Evolutionary conservation across 2,113 vertebrate species (phyloP).

Genomic region (Alouatta palliata): DNA sequence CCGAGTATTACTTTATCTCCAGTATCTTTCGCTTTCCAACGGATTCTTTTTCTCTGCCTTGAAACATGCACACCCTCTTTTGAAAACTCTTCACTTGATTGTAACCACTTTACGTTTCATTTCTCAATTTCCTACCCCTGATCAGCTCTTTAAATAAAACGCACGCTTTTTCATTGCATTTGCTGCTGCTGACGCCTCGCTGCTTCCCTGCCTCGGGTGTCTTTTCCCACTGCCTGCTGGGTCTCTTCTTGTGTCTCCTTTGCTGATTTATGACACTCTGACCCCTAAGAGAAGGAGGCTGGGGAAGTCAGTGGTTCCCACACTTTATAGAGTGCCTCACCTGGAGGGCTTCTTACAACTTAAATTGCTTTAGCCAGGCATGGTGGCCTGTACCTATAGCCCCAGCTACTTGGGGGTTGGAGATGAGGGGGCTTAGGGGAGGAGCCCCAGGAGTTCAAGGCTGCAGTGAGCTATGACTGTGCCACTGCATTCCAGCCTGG

Average conservation of each 20-base stretch:
- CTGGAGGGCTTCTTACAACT: neutral
- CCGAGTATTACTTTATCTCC: neutral
- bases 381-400: neutral
- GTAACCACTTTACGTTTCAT: neutral
- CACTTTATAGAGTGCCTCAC: neutral
- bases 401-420: neutral
- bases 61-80: neutral
- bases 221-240: neutral
- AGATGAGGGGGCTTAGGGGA: neutral
- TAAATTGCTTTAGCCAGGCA: neutral
- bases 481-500: neutral
- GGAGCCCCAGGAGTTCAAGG: neutral
- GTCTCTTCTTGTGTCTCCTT: neutral
- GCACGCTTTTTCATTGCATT: neutral
- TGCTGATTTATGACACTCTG: neutral
- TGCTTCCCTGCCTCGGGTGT: neutral
- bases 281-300: no score
- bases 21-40: neutral
- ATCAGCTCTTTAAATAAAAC: neutral
- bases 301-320: neutral
- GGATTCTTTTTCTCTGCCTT: neutral
- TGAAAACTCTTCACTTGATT: neutral
- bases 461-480: neutral
- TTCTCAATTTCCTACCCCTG: neutral
- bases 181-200: neutral